Evolutionary conservation across 2,888 invertebrate species (phyloP).

Genomic region (Apamea anceps): DNA sequence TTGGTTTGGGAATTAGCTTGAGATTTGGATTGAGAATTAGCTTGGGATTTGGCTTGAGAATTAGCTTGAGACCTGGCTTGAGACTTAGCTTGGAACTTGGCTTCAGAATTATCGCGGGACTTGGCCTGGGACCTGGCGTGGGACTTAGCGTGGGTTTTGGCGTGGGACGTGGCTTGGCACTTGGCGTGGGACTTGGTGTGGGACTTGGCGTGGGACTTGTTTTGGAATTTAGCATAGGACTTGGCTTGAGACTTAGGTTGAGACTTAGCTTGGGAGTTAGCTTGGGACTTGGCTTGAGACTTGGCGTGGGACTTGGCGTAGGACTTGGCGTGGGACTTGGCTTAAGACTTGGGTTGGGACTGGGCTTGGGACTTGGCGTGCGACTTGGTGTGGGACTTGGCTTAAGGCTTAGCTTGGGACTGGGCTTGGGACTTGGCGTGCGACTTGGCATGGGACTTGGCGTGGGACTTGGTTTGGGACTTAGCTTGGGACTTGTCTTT

Average conservation of each 20-base stretch:
- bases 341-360: background rate
- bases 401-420: background rate
- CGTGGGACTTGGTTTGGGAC: background rate
- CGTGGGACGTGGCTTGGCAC: background rate
- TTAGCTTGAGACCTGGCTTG: background rate
- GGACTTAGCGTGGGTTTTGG: background rate
- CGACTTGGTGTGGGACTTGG: background rate
- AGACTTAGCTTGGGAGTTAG: background rate
- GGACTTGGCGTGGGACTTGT: background rate
- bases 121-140: background rate
- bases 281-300: background rate
- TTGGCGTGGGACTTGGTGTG: background rate
- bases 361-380: background rate
- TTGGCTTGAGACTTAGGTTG: too few relatives aligned
- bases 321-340: background rate
- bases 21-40: fast-evolving
- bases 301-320: background rate
- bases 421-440: background rate
- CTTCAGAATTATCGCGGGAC: too few relatives aligned
- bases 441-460: background rate
- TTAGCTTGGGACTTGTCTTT: background rate
- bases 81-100: background rate
- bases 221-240: fast-evolving
- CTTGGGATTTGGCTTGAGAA: background rate
- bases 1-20: background rate